phyloP scores from a whole-genome alignment of 2,113 vertebrate genomes.

The Shinisaurus crocodilurus region DNA sequence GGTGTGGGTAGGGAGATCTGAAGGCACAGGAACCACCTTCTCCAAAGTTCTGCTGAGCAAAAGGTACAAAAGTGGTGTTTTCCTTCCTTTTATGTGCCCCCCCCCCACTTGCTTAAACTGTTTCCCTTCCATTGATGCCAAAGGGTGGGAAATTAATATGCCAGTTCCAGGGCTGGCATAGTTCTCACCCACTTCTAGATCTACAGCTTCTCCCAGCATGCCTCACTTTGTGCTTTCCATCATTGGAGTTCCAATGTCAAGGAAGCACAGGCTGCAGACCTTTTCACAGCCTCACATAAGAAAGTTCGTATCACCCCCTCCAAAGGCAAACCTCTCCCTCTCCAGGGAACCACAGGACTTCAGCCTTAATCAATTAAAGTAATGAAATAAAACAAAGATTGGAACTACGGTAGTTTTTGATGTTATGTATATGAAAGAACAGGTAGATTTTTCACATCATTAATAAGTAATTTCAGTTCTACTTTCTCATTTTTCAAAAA shows the following conservation, averaged over 20 bases:
- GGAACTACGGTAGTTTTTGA: background rate
- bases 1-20: background rate
- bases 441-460: background rate
- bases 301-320: background rate
- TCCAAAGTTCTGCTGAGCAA: background rate
- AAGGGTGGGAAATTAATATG: background rate
- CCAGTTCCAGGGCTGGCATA: background rate
- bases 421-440: background rate
- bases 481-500: background rate
- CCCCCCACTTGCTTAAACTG: background rate
- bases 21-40: background rate
- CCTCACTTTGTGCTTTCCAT: background rate
- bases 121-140: background rate
- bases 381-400: background rate
- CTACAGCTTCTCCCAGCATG: background rate
- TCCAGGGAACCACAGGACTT: background rate
- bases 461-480: background rate
- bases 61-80: background rate
- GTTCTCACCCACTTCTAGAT: background rate
- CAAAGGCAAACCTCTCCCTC: background rate
- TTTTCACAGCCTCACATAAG: background rate
- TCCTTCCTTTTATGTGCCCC: background rate
- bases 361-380: background rate
- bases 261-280: background rate
- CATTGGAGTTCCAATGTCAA: background rate